phyloP scores from a whole-genome alignment of 64 coral and sea anemone genomes.

The Anthopleura sola region DNA sequence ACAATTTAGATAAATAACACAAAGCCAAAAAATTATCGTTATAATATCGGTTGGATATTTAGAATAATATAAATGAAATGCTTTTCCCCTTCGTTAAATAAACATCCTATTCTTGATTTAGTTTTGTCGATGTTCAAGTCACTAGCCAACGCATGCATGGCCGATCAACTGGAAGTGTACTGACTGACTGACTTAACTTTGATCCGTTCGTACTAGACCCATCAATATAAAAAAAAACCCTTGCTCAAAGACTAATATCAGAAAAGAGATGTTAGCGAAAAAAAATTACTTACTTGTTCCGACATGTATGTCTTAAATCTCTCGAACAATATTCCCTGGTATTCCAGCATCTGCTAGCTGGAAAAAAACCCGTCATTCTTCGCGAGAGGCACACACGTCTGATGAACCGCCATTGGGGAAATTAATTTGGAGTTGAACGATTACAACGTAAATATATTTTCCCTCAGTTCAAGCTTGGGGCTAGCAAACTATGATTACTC shows the following conservation, averaged over 20 bases:
- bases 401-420: not conserved
- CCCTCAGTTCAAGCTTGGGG: not conserved
- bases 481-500: not conserved
- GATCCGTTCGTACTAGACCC: too few relatives aligned
- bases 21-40: not conserved
- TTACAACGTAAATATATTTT: not conserved
- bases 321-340: not conserved
- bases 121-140: not conserved
- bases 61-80: not conserved
- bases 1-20: not conserved
- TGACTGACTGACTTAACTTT: too few relatives aligned
- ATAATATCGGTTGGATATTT: not conserved
- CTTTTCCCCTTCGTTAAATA: not conserved
- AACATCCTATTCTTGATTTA: not conserved
- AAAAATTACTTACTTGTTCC: not conserved
- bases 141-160: not conserved
- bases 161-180: too few relatives aligned
- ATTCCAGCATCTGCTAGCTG: not conserved
- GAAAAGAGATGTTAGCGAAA: not conserved
- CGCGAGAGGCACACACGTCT: not conserved
- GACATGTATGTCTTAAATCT: not conserved
- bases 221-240: not conserved
- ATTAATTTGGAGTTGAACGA: not conserved
- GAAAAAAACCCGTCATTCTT: not conserved
- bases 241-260: not conserved